Conservation (phyloP, 2,797 vertebrate genomes). For the Pampus argenteus region DNA sequence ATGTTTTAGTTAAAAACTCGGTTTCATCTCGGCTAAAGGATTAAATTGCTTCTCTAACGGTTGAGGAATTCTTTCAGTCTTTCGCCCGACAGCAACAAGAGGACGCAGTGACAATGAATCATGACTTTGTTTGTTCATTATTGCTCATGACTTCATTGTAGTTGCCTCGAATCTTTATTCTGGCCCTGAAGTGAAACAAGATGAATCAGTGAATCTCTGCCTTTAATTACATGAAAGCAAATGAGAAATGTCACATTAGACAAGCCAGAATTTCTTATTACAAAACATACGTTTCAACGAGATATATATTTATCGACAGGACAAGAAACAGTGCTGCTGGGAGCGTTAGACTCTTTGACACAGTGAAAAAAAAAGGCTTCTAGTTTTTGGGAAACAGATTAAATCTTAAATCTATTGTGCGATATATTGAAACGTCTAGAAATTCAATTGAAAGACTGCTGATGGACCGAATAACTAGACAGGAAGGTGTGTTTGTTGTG, state of each 20-base stretch:
- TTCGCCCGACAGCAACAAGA: background rate
- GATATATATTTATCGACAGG: background rate
- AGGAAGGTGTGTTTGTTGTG: background rate
- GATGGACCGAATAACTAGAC: conserved; percentile 6
- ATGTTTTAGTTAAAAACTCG: background rate
- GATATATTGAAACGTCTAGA: background rate
- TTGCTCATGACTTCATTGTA: background rate
- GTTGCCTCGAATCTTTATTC: background rate
- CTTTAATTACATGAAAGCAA: conserved; percentile 21
- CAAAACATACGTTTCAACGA: conserved; percentile 1
- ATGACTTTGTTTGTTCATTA: background rate
- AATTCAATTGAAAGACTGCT: background rate
- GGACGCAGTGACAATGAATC: background rate
- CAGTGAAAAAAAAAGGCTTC: background rate
- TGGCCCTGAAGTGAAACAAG: conserved; percentile 21
- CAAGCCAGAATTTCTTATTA: conserved; percentile 15
- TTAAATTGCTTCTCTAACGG: too few species aligned
- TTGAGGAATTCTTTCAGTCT: background rate
- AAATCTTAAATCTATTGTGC: too few species aligned
- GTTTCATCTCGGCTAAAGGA: too few species aligned
- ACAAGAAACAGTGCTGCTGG: background rate
- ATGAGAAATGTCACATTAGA: background rate
- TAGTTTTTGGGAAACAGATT: background rate
- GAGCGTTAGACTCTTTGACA: too few species aligned
- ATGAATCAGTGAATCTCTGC: conserved; percentile 2